Evolutionary conservation across 2,888 invertebrate genomes (phyloP), one percentile per base, ranked within the genome.

Genomic region (Exocentrus adspersus): DNA sequence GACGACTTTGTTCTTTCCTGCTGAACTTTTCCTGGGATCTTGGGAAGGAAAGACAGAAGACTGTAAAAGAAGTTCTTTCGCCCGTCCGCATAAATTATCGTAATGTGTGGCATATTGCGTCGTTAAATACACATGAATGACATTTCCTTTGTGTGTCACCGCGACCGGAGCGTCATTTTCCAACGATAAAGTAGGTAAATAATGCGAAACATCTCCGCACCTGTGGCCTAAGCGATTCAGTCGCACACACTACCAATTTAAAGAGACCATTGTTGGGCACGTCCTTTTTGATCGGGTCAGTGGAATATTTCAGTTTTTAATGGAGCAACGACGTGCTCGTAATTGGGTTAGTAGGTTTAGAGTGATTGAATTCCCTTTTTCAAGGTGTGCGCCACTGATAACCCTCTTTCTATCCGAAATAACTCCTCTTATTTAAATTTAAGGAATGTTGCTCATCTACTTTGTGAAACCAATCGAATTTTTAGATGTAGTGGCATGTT

Each of bases 141-240:
- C 45, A 20, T 9, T 16, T 9, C 16, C 5, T 48, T 28, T 28
- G 28, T 16, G 28, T 48, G 48, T 48, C 42, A 30, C 48, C 28
- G 7, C 16, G 6, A 10, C 9, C 60, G 67, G 63, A 63, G 70
- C 68, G 68, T 71, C 64, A 74, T 73, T 74, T 76, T 69, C 67
- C 75, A 64, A 69, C 54, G 67, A 71, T 7, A 24, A 77, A 73
- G 76, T 77, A 75, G 75, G 77, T 76, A 77, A 77, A 77, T 76
- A 76, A 75, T 77, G 74, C 74, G 71, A 76, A 75, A 74, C 70
- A 73, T 74, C 70, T 70, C 75, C 75, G 66, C 76, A 76, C 75
- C 75, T 75, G 75, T 72, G 68, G 68, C 62, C 64, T 60, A 67
- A 61, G 62, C 68, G 61, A 56, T 62, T 64, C 59, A 61, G 64